Percentiles rank a stretch among this genome's conserved stretches.
These are phyloP conservation scores for Phyllostomus hastatus DNA, from an alignment of 2,113 vertebrate genomes.

Conservation along the genomic window DNA sequence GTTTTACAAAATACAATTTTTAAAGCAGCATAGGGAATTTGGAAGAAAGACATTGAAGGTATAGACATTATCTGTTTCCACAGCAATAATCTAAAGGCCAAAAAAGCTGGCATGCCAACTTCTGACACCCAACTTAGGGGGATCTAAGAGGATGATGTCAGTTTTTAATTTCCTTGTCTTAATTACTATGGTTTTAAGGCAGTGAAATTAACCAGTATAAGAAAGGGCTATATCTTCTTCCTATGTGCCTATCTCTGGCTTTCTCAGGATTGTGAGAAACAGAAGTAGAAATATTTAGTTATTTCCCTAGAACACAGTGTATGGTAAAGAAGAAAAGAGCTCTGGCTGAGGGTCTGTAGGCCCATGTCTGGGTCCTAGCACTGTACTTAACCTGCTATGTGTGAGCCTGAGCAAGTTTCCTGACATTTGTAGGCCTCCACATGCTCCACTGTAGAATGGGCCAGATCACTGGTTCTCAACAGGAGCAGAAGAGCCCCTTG, in stretches of 20 bases:
- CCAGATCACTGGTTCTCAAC: not conserved
- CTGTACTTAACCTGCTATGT: not conserved
- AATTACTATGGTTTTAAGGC: not conserved
- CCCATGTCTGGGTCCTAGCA: not conserved
- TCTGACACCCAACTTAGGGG: not conserved
- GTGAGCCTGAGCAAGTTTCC: not conserved
- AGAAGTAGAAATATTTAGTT: not conserved
- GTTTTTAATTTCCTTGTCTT: not conserved
- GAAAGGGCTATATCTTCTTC: not conserved
- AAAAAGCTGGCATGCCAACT: not conserved
- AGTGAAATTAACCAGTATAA: not conserved
- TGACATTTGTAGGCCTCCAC: not conserved
- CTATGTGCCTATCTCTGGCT: not conserved
- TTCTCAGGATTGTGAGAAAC: not conserved
- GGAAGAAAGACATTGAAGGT: slow-evolving; percentile 11
- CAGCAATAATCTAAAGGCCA: not conserved
- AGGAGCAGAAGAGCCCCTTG: not conserved
- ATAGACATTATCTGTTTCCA: not conserved
- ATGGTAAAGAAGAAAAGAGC: not conserved
- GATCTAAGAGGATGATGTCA: not conserved
- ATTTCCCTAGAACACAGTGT: not conserved
- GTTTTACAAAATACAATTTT: not conserved
- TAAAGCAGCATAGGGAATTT: slow-evolving; percentile 20
- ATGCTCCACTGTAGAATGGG: not conserved
- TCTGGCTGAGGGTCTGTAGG: not conserved